phyloP scores from a whole-genome alignment of 1,140 invertebrate genomes.

The Trissolcus basalis region DNA sequence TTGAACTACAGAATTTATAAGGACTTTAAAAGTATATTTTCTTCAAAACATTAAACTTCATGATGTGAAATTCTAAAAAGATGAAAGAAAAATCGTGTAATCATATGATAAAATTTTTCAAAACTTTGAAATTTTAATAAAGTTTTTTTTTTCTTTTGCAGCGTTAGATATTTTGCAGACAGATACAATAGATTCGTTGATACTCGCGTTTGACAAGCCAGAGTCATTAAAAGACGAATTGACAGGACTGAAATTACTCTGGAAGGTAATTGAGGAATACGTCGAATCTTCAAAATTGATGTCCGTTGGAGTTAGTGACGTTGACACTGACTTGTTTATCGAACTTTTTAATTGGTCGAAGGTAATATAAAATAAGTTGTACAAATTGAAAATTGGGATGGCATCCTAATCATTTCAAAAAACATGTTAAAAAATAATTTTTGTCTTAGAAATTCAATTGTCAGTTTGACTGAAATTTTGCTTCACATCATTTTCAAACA shows the following conservation, averaged over 20 bases:
- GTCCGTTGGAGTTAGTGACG: slow-evolving; percentile 90
- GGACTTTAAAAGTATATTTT: too few species aligned
- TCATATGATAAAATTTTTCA: too few species aligned
- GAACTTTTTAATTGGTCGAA: slow-evolving; percentile 86
- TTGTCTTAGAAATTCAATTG: too few species aligned
- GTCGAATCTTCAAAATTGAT: slow-evolving; percentile 81
- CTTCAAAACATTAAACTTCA: too few species aligned
- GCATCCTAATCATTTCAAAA: too few species aligned
- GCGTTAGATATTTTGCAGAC: slow-evolving; percentile 81
- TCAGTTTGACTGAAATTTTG: too few species aligned
- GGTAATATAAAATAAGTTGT: slow-evolving; percentile 68
- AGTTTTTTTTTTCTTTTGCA: slow-evolving; percentile 76
- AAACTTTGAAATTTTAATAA: too few species aligned
- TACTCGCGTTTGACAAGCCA: slow-evolving; percentile 81
- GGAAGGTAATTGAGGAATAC: slow-evolving; percentile 84
- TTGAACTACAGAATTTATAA: too few species aligned
- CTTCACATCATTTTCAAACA: too few species aligned
- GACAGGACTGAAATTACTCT: slow-evolving; percentile 82
- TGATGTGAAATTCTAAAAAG: too few species aligned
- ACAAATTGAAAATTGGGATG: background rate
- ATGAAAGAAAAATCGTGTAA: too few species aligned
- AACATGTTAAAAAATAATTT: too few species aligned
- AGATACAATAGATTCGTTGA: slow-evolving; percentile 83
- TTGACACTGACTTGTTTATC: slow-evolving; percentile 88
- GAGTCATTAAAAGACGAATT: slow-evolving; percentile 76